Base-by-base conservation (phyloP, 2,888 invertebrate genomes). In the Lampropteryx suffumata region DNA sequence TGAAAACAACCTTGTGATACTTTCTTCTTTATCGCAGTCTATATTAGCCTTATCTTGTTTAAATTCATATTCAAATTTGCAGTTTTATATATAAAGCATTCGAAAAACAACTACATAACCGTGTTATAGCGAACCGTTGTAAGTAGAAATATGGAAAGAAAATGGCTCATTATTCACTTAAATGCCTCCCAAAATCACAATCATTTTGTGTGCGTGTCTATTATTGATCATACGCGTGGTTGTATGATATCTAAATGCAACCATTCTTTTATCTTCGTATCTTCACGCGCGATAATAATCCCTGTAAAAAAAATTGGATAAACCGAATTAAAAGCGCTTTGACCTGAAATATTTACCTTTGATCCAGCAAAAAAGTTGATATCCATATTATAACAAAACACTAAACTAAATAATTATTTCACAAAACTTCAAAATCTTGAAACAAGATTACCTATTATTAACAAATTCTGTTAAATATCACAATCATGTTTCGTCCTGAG, bases 21-120 rank as follows among this genome's bases (percentile, higher is more conserved):
- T 59, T 61, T 61, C 54, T 59, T 14, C 14, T 29, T 45, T 49
- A 53, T 55, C 59, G 29, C 29, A 14, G 29, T 26, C 35, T 37
- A 44, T 33, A 49, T 54, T 47, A 21, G 13, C 44, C 37, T 51
- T 57, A 55, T 57, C 50, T 42, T 37, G 28, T 49, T 43, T 43
- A 33, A 33, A 28, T 30, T 51, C 21, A 33, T 37, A 42, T 33
- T 33, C 36, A 44, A 56, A 57, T 35, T 40, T 27, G 36, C 46
- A 49, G 29, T 30, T 33, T 35, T 36, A 32, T 44, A 34, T 37
- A 50, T 39, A 4, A 17, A 17, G 4, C 17, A 17, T 17, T 17
- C 4, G n/a, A n/a, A n/a, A n/a, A n/a, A n/a, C n/a, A n/a, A n/a
- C n/a, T n/a, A n/a, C n/a, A n/a, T n/a, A n/a, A n/a, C n/a, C n/a